These are phyloP conservation scores for Anthoscopus minutus DNA, from an alignment of 2,113 vertebrate genomes.

Conservation along the genomic window DNA sequence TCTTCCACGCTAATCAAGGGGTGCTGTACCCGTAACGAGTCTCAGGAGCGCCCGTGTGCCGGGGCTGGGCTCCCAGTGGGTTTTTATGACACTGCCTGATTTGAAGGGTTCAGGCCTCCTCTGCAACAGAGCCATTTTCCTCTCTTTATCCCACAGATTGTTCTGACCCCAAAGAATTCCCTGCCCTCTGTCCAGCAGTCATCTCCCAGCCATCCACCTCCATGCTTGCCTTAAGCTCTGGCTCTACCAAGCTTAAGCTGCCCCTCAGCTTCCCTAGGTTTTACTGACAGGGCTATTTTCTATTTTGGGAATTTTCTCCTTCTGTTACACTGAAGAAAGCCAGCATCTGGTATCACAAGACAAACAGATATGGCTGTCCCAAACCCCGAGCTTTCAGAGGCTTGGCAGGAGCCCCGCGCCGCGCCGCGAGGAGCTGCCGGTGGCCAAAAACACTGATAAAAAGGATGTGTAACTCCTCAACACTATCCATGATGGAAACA, in stretches of 20 bases:
- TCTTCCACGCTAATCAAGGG: conserved; percentile 33
- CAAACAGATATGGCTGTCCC: neutral
- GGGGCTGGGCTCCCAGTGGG: neutral
- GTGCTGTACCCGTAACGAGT: neutral
- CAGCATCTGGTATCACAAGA: conserved; percentile 17
- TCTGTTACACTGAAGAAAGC: neutral
- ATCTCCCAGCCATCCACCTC: neutral
- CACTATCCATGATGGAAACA: conserved; percentile 50
- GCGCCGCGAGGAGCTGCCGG: conserved; percentile 15
- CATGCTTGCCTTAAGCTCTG: neutral
- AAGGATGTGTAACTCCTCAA: conserved; percentile 63
- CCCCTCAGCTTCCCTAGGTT: neutral
- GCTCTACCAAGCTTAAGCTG: neutral
- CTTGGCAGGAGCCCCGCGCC: conserved; percentile 32
- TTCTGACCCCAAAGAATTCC: neutral
- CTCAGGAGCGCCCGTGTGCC: neutral
- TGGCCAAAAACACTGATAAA: conserved; percentile 56
- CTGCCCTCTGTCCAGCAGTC: neutral
- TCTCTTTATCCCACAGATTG: neutral
- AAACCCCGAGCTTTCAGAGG: neutral
- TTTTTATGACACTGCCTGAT: neutral
- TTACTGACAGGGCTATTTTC: neutral
- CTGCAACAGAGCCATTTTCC: neutral
- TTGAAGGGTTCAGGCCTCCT: neutral
- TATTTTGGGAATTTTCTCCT: neutral